Evolutionary conservation across 2,113 vertebrate genomes (phyloP).

Genomic region (Mesocricetus auratus): DNA sequence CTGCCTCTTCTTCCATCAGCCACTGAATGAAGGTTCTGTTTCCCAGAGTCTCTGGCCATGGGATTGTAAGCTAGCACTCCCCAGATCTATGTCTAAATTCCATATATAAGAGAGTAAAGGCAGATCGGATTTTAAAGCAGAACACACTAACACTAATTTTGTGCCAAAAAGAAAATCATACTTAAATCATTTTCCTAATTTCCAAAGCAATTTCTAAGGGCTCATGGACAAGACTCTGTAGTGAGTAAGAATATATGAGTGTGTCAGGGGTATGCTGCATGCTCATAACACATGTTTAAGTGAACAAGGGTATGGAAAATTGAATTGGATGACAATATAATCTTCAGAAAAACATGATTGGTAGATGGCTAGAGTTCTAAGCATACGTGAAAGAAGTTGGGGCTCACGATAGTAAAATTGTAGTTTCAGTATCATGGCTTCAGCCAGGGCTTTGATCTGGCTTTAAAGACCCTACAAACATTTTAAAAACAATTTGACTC

Average conservation of each 20-base stretch:
- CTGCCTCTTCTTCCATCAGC: too few relatives aligned
- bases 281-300: neutral
- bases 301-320: neutral
- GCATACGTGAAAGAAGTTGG: neutral
- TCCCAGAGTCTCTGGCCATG: too few relatives aligned
- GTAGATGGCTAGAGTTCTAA: neutral
- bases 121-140: neutral
- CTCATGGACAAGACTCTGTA: neutral
- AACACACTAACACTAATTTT: neutral
- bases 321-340: conserved; percentile 32
- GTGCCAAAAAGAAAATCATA: neutral
- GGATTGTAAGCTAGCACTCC: too few relatives aligned
- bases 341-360: neutral
- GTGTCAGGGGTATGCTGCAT: neutral
- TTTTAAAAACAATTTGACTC: conserved; percentile 36
- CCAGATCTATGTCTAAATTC: too few relatives aligned
- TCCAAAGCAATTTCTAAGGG: neutral
- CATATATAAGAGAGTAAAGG: too few relatives aligned
- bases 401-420: neutral
- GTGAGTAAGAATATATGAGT: neutral
- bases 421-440: neutral
- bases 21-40: too few relatives aligned
- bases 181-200: conserved; percentile 39
- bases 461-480: neutral
- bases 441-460: conserved; percentile 16